Percentiles rank a stretch among this genome's conserved stretches.
Conservation (phyloP, 64 coral and sea anemone species). For the Porites lutea region DNA sequence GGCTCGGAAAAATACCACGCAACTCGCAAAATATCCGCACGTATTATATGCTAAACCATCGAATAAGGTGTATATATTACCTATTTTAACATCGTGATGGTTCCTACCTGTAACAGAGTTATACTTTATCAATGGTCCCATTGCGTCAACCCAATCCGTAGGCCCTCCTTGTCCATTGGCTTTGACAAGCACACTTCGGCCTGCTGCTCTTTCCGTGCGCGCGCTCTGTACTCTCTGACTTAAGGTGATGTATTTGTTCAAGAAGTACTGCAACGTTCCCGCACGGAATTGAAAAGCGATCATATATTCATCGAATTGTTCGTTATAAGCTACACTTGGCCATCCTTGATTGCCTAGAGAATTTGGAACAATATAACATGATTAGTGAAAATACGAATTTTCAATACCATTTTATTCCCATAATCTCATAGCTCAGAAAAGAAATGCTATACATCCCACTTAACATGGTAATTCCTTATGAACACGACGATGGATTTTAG, state of each 20-base stretch:
- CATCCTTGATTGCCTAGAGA: constrained; percentile 87
- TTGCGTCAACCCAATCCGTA: constrained; percentile 17
- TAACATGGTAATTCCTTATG: no score
- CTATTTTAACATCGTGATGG: no score
- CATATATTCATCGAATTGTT: constrained; percentile 54
- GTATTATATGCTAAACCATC: no score
- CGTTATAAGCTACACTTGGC: constrained; percentile 79
- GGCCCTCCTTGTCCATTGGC: background rate
- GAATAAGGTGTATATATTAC: no score
- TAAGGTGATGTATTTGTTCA: constrained; percentile 60
- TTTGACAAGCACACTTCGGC: constrained; percentile 51
- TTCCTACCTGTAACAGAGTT: constrained; percentile 77
- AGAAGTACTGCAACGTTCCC: constrained; percentile 42
- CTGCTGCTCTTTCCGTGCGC: constrained; percentile 51
- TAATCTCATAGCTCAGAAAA: no score
- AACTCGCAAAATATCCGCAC: no score
- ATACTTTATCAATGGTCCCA: constrained; percentile 63
- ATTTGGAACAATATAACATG: no score
- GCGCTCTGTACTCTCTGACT: constrained; percentile 67
- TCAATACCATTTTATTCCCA: no score
- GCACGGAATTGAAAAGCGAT: constrained; percentile 86
- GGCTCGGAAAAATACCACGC: no score
- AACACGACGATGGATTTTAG: no score
- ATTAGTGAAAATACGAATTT: no score
- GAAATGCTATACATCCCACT: no score